Base-by-base conservation (phyloP, 2,888 invertebrate species). In the Himalopsyche anomala region DNA sequence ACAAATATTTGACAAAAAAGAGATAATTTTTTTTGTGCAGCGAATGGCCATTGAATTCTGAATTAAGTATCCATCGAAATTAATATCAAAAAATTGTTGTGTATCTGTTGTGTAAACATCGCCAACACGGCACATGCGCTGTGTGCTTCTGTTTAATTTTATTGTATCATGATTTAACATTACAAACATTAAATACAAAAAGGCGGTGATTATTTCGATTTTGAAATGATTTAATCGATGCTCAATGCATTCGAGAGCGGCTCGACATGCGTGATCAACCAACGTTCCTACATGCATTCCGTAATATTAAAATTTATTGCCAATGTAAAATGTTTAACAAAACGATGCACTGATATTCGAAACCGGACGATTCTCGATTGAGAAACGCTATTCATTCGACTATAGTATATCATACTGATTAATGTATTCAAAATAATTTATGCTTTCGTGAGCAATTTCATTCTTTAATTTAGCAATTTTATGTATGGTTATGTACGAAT, bases 321-420 rank as follows among this genome's bases (percentile, higher is more conserved):
- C 12, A 12, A 74, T 74, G 74, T 74, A 36, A 36, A 74, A 74
- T 74, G 74, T 74, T 74, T 74, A 74, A 74, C 74, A 74, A 74
- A 74, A 74, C 74, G 74, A 74, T 74, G 74, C 28, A 36, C 74
- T 51, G 51, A 51, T 51, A 15, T 51, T 62, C 62, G 62, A 62
- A 19, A 19, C 62, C 62, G 62, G 28, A 19, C 62, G 62, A 62
- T 62, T 62, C 38, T 36, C 38, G 74, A 74, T 74, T 74, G 38
- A 28, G 19, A 62, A 62, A 8, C 62, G 62, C 62, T 62, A 62
- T 19, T 19, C 6, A 62, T 19, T 19, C 9, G 19, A 28, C 6
- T 62, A 8, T 62, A 62, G 5, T 19, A 3, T 62, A 51, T 9
- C 45, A 15, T 15, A 12, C 2, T 15, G 12, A 51, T 15, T 4